Evolutionary conservation across 2,113 vertebrate genomes (phyloP).

Genomic region (Salvelinus alpinus): DNA sequence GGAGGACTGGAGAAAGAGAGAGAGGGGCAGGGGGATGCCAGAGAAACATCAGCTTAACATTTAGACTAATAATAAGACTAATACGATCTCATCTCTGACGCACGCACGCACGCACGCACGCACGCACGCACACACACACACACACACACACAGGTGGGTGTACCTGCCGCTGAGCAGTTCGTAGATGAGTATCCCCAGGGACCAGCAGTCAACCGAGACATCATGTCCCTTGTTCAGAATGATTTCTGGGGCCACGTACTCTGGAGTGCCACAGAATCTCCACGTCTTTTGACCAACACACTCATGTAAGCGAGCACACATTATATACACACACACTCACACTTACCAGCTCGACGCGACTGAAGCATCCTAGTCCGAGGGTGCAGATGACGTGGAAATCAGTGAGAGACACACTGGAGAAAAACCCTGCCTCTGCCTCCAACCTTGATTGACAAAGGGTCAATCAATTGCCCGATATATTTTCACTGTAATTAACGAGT

Average conservation of each 20-base stretch:
- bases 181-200: slow-evolving; percentile 70
- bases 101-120: slow-evolving; percentile 57
- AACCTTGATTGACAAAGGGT: slow-evolving; percentile 40
- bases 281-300: slow-evolving; percentile 68
- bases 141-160: too few species aligned
- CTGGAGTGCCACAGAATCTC: slow-evolving; percentile 74
- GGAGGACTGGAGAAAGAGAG: slow-evolving; percentile 77
- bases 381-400: slow-evolving; percentile 67
- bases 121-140: slow-evolving; percentile 7
- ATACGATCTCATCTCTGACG: neutral
- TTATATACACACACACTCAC: neutral
- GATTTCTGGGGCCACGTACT: slow-evolving; percentile 73
- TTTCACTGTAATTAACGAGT: neutral
- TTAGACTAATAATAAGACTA: too few species aligned
- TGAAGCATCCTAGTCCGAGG: slow-evolving; percentile 74
- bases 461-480: neutral
- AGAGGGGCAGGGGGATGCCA: too few species aligned
- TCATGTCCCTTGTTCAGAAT: slow-evolving; percentile 75
- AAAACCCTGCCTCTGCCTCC: slow-evolving; percentile 63
- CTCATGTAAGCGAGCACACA: neutral
- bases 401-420: slow-evolving; percentile 57
- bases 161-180: slow-evolving; percentile 75
- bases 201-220: slow-evolving; percentile 73
- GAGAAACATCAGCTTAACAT: too few species aligned
- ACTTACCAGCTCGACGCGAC: slow-evolving; percentile 72